Percentiles rank a stretch among this genome's conserved stretches.
These are phyloP conservation scores for Dromiciops gliroides DNA, from an alignment of 2,113 vertebrate species.

Conservation along the genomic window DNA sequence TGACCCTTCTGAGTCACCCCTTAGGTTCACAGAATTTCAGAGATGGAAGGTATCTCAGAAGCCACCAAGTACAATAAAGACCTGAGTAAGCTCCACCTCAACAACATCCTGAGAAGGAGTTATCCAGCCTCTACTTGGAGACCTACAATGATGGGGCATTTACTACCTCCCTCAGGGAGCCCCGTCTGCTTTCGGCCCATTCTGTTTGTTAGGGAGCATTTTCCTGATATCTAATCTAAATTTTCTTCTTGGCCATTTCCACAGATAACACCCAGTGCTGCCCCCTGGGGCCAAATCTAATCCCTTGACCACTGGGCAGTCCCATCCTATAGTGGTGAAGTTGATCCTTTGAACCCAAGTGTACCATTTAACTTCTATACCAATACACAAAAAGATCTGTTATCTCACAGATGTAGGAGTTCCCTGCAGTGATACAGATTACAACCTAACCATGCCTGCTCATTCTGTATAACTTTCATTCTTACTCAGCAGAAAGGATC, in stretches of 20 bases:
- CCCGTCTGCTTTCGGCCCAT: background rate
- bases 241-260: background rate
- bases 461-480: background rate
- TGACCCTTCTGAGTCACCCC: background rate
- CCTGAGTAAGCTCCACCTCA: background rate
- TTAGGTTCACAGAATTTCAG: background rate
- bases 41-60: background rate
- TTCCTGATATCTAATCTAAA: background rate
- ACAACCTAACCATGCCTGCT: background rate
- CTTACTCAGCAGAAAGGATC: too few species aligned
- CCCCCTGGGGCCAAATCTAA: background rate
- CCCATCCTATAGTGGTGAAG: background rate
- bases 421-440: background rate
- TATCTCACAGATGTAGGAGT: background rate
- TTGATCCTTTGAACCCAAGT: background rate
- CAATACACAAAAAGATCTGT: background rate
- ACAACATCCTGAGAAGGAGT: background rate
- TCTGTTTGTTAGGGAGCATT: background rate
- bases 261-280: background rate
- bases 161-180: background rate
- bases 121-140: background rate
- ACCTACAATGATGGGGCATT: background rate
- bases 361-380: background rate
- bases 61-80: background rate
- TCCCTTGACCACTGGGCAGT: background rate